Percentiles rank a stretch among this genome's conserved stretches.
Conservation (phyloP, 1,140 invertebrate species). For the Diachasmimorpha longicaudata region DNA sequence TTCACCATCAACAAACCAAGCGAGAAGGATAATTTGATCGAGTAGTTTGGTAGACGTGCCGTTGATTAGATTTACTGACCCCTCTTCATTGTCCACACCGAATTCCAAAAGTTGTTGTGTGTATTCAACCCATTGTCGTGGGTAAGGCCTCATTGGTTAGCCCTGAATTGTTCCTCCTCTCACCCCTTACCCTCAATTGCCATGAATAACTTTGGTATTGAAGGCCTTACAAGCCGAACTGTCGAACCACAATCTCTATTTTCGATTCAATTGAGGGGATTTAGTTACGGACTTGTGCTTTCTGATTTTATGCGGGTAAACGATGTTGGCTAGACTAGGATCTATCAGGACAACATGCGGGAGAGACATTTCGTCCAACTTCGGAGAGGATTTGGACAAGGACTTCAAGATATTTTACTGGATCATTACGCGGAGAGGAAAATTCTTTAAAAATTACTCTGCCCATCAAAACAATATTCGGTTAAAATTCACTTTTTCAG, state of each 20-base stretch:
- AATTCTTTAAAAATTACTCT: too few relatives aligned
- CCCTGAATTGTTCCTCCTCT: neutral
- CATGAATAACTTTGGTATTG: neutral
- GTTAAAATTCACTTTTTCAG: too few relatives aligned
- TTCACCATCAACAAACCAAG: neutral
- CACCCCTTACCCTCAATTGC: neutral
- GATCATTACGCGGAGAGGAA: too few relatives aligned
- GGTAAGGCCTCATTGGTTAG: neutral
- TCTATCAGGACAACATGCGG: too few relatives aligned
- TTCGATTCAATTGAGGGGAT: neutral
- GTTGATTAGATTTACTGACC: slow-evolving; percentile 1
- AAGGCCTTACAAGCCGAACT: neutral
- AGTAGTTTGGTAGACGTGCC: neutral
- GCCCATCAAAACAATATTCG: too few relatives aligned
- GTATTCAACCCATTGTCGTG: neutral
- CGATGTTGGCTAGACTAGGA: too few relatives aligned
- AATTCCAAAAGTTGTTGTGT: neutral
- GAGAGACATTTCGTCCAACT: too few relatives aligned
- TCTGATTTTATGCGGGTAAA: neutral
- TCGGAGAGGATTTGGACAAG: too few relatives aligned
- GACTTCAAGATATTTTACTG: too few relatives aligned
- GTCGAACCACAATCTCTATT: neutral
- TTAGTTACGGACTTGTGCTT: neutral
- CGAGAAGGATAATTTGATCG: neutral
- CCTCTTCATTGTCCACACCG: neutral